Percentiles rank a stretch among this genome's conserved stretches.
Conservation (phyloP, 2,113 vertebrate species). For the Labeo catla region DNA sequence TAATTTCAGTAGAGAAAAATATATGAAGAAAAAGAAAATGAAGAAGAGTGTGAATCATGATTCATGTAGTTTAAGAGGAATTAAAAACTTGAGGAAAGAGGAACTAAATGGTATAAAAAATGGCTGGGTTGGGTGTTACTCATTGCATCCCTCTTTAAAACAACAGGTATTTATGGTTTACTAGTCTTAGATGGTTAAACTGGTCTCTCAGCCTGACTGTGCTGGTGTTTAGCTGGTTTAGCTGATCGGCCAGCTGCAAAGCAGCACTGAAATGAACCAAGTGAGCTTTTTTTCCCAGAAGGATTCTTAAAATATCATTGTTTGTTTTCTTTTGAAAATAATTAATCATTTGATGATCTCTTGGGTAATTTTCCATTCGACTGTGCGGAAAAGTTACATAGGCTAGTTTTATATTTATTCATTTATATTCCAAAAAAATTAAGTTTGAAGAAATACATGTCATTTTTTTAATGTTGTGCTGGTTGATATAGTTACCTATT, state of each 20-base stretch:
- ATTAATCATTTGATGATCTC: neutral
- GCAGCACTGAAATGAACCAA: neutral
- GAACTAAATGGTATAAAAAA: neutral
- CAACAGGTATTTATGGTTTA: neutral
- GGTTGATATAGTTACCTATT: too few relatives aligned
- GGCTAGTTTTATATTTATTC: too few relatives aligned
- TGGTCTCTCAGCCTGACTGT: neutral
- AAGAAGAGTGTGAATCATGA: neutral
- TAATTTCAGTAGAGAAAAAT: constrained; percentile 17
- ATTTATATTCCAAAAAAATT: too few relatives aligned
- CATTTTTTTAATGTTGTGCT: too few relatives aligned
- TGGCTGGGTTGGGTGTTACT: neutral
- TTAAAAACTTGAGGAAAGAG: neutral
- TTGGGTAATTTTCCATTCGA: neutral
- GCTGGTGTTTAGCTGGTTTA: neutral
- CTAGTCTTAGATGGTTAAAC: neutral
- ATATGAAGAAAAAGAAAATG: neutral
- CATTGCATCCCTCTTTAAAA: neutral
- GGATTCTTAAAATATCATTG: constrained; percentile 4
- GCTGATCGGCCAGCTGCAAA: neutral
- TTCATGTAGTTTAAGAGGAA: neutral
- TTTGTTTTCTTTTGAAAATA: neutral
- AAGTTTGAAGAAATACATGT: too few relatives aligned
- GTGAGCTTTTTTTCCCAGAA: neutral
- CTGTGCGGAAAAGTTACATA: neutral